These are phyloP conservation scores for Yasuhikotakia modesta DNA, from an alignment of 2,797 vertebrate species.

Conservation along the genomic window DNA sequence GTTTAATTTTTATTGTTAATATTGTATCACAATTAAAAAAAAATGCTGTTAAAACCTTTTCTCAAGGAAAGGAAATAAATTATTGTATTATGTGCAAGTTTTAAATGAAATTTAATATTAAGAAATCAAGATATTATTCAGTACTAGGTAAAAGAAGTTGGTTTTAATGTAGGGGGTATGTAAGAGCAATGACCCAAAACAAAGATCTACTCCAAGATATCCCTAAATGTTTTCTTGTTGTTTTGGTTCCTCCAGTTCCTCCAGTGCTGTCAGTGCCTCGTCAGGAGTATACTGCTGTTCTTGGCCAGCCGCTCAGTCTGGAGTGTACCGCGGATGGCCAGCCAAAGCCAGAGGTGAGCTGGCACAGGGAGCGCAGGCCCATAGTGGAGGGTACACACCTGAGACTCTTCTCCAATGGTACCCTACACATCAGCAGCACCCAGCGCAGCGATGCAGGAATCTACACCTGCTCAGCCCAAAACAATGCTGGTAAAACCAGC, in stretches of 20 bases:
- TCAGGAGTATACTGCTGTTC: conserved; percentile 70
- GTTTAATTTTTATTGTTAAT: no score
- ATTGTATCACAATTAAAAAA: no score
- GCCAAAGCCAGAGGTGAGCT: conserved; percentile 76
- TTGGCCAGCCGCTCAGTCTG: conserved; percentile 73
- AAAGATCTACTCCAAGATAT: no score
- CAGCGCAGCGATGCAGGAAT: conserved; percentile 76
- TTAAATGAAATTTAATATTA: no score
- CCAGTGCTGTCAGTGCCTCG: conserved; percentile 76
- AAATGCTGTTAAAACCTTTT: no score
- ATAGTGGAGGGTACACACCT: conserved; percentile 67
- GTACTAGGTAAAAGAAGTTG: no score
- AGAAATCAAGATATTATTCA: no score
- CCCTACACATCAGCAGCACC: conserved; percentile 70
- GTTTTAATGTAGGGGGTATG: no score
- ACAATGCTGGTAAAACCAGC: conserved; percentile 74
- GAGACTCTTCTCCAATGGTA: conserved; percentile 76
- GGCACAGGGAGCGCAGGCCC: conserved; percentile 74
- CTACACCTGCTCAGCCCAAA: conserved; percentile 79
- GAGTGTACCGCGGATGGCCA: conserved; percentile 76
- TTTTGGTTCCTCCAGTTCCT: conserved; percentile 71
- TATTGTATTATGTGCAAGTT: no score
- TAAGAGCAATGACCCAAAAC: no score
- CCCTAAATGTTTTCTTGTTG: neutral
- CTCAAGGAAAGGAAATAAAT: no score